phyloP scores from a whole-genome alignment of 64 coral and sea anemone species.

The Montipora cactus region DNA sequence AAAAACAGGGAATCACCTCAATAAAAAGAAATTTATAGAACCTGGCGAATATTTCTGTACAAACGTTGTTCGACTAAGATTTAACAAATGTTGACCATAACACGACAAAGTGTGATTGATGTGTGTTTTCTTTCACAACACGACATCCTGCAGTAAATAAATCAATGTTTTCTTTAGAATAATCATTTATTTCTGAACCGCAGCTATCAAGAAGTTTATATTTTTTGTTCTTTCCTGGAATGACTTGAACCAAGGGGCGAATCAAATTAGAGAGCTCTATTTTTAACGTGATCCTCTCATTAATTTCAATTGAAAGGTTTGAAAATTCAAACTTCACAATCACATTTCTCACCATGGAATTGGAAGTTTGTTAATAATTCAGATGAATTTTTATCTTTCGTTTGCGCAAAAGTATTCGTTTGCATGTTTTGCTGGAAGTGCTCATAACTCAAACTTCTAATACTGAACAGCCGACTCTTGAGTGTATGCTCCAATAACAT shows the following conservation, averaged over 20 bases:
- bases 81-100: neutral
- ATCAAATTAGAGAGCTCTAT: neutral
- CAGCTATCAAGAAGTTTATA: neutral
- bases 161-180: slow-evolving; percentile 2
- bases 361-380: slow-evolving; percentile 35
- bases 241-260: neutral
- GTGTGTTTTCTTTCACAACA: slow-evolving; percentile 2
- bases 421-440: neutral
- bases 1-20: no score
- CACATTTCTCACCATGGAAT: slow-evolving; percentile 7
- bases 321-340: slow-evolving; percentile 21
- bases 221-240: neutral
- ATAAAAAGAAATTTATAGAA: neutral
- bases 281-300: neutral
- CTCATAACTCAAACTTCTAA: neutral
- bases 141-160: slow-evolving; percentile 7
- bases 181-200: neutral
- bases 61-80: neutral
- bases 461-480: neutral
- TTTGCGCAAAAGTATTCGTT: neutral
- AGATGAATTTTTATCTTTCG: slow-evolving; percentile 14
- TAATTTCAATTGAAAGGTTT: neutral
- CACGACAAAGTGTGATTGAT: slow-evolving; percentile 30
- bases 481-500: neutral
- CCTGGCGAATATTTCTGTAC: neutral